Percentiles rank a stretch among this genome's conserved stretches.
Conservation (phyloP, 2,888 invertebrate genomes). For the Subacronicta megacephala region DNA sequence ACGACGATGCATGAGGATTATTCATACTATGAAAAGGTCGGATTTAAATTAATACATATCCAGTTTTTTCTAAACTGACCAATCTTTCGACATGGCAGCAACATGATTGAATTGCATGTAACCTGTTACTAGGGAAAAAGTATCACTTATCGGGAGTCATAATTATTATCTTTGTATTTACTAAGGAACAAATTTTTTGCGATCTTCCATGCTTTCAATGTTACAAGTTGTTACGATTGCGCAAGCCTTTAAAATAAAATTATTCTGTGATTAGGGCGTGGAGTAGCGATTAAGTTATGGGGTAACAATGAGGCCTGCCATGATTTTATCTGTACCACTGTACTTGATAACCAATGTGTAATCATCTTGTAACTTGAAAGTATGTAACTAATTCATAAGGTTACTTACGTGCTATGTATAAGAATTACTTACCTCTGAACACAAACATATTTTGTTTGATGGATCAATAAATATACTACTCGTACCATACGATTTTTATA, state of each 20-base stretch:
- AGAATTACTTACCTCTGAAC: too few species aligned
- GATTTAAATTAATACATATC: neutral
- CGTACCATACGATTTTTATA: too few species aligned
- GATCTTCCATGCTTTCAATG: constrained; percentile 34
- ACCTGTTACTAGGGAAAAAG: too few species aligned
- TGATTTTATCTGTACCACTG: too few species aligned
- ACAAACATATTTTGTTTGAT: too few species aligned
- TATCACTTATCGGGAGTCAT: neutral
- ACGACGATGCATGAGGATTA: too few species aligned
- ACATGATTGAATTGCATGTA: neutral
- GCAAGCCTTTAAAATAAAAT: neutral
- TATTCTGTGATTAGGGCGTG: constrained; percentile 1
- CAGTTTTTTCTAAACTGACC: neutral
- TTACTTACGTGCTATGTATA: too few species aligned
- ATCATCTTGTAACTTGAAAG: constrained; percentile 35
- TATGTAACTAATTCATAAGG: constrained; percentile 5
- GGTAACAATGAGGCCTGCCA: neutral
- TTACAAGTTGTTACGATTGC: constrained; percentile 14
- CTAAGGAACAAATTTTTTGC: constrained; percentile 57
- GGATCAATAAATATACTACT: too few species aligned
- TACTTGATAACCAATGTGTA: neutral
- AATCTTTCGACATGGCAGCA: neutral
- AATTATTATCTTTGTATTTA: constrained; percentile 46
- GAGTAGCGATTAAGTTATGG: neutral
- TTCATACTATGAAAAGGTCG: too few species aligned